phyloP scores from a whole-genome alignment of 2,113 vertebrate genomes.

The Leuciscus idus region DNA sequence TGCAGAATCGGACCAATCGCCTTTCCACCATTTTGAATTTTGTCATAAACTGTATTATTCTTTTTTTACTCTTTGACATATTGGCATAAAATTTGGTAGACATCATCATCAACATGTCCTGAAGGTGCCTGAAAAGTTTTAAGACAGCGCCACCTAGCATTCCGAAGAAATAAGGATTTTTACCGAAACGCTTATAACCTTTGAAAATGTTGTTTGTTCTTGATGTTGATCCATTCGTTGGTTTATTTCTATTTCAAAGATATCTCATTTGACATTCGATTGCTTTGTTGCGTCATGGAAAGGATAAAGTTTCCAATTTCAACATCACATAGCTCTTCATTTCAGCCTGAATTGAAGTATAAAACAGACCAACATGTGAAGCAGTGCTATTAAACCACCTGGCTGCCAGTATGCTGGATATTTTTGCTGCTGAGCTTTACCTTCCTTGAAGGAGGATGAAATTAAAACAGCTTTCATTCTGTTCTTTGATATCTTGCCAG shows the following conservation, averaged over 20 bases:
- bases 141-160: not conserved
- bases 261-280: not conserved
- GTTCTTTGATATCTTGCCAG: slow-evolving; percentile 25
- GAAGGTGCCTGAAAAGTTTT: not conserved
- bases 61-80: not conserved
- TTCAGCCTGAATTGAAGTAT: not conserved
- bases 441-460: slow-evolving; percentile 24
- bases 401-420: not conserved
- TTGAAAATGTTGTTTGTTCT: not conserved
- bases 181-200: no score
- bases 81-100: not conserved
- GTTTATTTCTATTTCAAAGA: not conserved
- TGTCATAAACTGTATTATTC: not conserved
- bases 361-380: slow-evolving; percentile 17
- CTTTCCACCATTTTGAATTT: not conserved
- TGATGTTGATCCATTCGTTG: not conserved
- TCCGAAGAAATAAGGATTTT: no score
- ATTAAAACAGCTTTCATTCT: slow-evolving; percentile 44
- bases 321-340: not conserved
- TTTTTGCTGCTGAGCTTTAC: slow-evolving; percentile 21
- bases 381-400: slow-evolving; percentile 27
- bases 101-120: not conserved
- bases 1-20: not conserved
- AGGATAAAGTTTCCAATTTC: not conserved
- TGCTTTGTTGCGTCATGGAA: not conserved